These are phyloP conservation scores for Tetramorium bicarinatum DNA, from an alignment of 2,888 invertebrate species.

Conservation along the genomic window DNA sequence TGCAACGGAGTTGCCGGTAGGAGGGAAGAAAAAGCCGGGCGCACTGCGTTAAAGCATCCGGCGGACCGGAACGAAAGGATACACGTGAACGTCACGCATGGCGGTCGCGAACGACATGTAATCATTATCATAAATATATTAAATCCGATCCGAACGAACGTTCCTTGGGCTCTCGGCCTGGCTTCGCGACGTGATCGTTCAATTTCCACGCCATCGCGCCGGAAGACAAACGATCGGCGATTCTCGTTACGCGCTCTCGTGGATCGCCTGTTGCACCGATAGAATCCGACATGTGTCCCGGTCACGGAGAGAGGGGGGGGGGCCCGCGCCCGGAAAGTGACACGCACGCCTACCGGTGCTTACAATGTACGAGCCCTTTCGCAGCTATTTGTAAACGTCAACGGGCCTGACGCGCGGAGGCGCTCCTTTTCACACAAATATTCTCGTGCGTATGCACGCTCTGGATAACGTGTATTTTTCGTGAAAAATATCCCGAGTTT, in stretches of 20 bases:
- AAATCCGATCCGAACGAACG: constrained; percentile 41
- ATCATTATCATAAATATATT: constrained; percentile 53
- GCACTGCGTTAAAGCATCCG: constrained; percentile 26
- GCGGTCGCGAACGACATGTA: constrained; percentile 49
- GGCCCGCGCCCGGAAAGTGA: constrained; percentile 37
- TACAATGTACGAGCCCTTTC: constrained; percentile 56
- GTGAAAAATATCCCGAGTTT: background rate
- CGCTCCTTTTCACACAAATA: constrained; percentile 27
- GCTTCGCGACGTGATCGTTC: constrained; percentile 45
- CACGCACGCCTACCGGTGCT: constrained; percentile 51
- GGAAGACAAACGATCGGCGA: constrained; percentile 50
- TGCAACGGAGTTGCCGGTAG: background rate
- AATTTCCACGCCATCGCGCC: constrained; percentile 51
- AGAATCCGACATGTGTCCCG: constrained; percentile 52
- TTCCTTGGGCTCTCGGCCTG: constrained; percentile 12
- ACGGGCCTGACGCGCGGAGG: constrained; percentile 20
- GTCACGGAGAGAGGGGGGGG: constrained; percentile 18
- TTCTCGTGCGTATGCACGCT: background rate
- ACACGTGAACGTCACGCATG: constrained; percentile 51
- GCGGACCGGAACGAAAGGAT: constrained; percentile 48
- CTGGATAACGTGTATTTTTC: background rate
- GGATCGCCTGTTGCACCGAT: constrained; percentile 28
- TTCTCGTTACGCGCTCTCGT: constrained; percentile 21
- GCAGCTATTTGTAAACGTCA: constrained; percentile 64
- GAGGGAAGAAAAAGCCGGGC: background rate